Evolutionary conservation across 2,888 invertebrate genomes (phyloP), one percentile per base, ranked within the genome.

Genomic region (Zygaena filipendulae): DNA sequence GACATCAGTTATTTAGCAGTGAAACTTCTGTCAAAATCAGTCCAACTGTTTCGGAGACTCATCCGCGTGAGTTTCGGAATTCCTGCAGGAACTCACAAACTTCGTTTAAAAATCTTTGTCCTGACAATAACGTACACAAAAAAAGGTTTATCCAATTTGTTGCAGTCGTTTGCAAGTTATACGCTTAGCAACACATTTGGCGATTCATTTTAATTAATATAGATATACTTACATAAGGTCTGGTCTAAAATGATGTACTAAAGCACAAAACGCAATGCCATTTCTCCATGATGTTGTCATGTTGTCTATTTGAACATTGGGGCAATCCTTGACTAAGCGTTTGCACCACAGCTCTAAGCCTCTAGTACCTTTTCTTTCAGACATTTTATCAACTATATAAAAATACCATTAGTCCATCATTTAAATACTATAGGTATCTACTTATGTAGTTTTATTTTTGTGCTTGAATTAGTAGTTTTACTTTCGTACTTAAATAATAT

Each of bases 201-300:
- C n/a, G n/a, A n/a, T n/a, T n/a, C n/a, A n/a, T n/a, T n/a, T n/a
- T n/a, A n/a, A n/a, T n/a, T n/a, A n/a, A n/a, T n/a, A n/a, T n/a
- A n/a, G n/a, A n/a, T n/a, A n/a, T 58, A 87, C 94, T 93, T 81
- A 96, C 96, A 97, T 95, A 53, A 97, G 84, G 66, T 97, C 96
- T 26, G 97, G 96, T 55, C 95, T 85, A 79, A 95, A 96, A 68
- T 93, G 92, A 79, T 97, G 96, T 54, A 97, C 95, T 64, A 97
- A 87, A 39, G 96, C 96, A 81, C 96, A 97, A 75, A 97, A 97
- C 33, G 94, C 96, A 42, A 96, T 85, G 32, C 97, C 97, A 81
- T 95, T 90, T 56, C 93, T 85, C 95, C 95, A 97, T 6, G 95
- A 94, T 39, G 94, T 92, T 40, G 95, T 95, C 95, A 97, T 95